These are phyloP conservation scores for Lapara coniferarum DNA, from an alignment of 2,888 invertebrate genomes.

Conservation along the genomic window DNA sequence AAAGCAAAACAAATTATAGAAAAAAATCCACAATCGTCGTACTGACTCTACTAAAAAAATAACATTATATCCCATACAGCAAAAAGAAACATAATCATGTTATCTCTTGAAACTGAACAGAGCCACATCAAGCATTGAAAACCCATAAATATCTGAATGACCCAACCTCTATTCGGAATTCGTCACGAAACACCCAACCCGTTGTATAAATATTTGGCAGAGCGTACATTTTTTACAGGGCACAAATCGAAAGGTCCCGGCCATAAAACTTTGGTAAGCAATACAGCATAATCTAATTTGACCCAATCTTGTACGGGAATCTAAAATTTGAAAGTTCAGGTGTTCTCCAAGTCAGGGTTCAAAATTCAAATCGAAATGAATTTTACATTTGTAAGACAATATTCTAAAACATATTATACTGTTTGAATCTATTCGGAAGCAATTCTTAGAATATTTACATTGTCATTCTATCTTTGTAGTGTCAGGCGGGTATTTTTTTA, in stretches of 20 bases:
- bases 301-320: conserved; percentile 16
- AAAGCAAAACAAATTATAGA: too few relatives aligned
- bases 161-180: conserved; percentile 7
- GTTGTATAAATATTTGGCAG: conserved; percentile 10
- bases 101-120: too few relatives aligned
- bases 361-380: neutral
- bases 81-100: too few relatives aligned
- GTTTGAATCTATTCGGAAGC: too few relatives aligned
- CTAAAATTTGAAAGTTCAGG: conserved; percentile 9
- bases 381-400: neutral
- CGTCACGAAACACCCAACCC: conserved; percentile 12
- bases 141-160: conserved; percentile 11
- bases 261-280: conserved; percentile 25
- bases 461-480: too few relatives aligned
- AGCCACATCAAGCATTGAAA: neutral
- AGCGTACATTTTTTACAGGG: conserved; percentile 25
- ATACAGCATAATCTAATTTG: conserved; percentile 24
- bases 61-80: too few relatives aligned
- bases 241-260: conserved; percentile 23
- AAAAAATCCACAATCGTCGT: too few relatives aligned
- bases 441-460: too few relatives aligned
- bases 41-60: too few relatives aligned
- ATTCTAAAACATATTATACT: too few relatives aligned
- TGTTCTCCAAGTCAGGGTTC: neutral
- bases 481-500: too few relatives aligned